Percentiles rank a stretch among this genome's conserved stretches.
These are phyloP conservation scores for Isurus oxyrinchus DNA, from an alignment of 2,113 vertebrate genomes.

Conservation along the genomic window DNA sequence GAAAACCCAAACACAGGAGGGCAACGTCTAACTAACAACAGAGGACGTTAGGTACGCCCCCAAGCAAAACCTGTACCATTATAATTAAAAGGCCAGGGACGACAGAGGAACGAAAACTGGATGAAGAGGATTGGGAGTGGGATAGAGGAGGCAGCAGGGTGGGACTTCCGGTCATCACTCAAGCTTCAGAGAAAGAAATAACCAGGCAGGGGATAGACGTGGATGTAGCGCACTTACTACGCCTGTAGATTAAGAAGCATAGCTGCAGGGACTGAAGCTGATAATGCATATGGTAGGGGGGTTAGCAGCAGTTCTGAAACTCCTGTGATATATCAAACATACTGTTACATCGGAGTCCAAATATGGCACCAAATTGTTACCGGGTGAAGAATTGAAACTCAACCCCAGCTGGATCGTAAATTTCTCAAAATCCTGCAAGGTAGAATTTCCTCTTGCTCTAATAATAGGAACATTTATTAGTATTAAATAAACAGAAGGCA, in stretches of 20 bases:
- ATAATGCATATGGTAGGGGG: not conserved
- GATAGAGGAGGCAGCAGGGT: not conserved
- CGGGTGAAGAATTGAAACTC: not conserved
- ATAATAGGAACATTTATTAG: not conserved
- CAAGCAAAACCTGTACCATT: not conserved
- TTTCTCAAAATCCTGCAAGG: not conserved
- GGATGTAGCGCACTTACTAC: not conserved
- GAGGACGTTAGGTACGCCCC: too few species aligned
- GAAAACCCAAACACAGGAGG: too few species aligned
- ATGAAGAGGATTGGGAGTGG: not conserved
- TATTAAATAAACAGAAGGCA: not conserved
- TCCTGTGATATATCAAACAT: not conserved
- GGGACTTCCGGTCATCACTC: not conserved
- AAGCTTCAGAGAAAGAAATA: not conserved
- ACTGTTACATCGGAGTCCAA: not conserved
- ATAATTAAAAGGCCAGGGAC: not conserved
- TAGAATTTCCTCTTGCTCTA: too few species aligned
- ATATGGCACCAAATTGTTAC: not conserved
- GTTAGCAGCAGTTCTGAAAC: not conserved
- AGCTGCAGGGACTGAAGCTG: not conserved
- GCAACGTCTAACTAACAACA: too few species aligned
- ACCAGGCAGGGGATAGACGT: not conserved
- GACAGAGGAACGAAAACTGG: not conserved
- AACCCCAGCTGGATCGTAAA: not conserved
- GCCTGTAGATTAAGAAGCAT: not conserved